Conservation (phyloP, 1,140 invertebrate species). For the Gryon sp. region DNA sequence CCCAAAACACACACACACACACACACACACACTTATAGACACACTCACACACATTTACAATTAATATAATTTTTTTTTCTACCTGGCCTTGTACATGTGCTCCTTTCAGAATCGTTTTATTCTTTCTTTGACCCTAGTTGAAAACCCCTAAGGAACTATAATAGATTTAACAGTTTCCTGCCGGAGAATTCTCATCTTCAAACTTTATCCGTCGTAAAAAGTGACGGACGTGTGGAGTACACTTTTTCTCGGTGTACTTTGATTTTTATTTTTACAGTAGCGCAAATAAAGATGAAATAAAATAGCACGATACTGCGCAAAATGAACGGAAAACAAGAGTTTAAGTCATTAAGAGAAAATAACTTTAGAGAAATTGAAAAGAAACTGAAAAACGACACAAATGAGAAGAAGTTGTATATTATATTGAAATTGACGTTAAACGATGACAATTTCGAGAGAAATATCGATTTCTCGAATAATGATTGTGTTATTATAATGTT, state of each 20-base stretch:
- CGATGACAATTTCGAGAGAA: background rate
- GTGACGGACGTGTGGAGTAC: slow-evolving; percentile 57
- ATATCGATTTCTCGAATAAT: too few relatives aligned
- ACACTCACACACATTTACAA: slow-evolving; percentile 50
- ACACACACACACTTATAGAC: too few relatives aligned
- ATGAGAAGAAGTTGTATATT: background rate
- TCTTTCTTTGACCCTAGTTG: slow-evolving; percentile 40
- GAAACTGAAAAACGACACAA: background rate
- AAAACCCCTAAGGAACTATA: slow-evolving; percentile 62
- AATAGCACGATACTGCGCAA: slow-evolving; percentile 19
- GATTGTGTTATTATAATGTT: too few relatives aligned
- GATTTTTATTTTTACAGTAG: slow-evolving; percentile 40
- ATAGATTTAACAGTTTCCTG: slow-evolving; percentile 65
- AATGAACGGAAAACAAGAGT: slow-evolving; percentile 4
- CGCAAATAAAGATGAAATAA: slow-evolving; percentile 47
- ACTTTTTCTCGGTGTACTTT: slow-evolving; percentile 29
- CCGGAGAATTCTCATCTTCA: slow-evolving; percentile 55
- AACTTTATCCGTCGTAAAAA: slow-evolving; percentile 57
- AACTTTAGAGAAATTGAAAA: background rate
- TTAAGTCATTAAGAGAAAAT: slow-evolving; percentile 13
- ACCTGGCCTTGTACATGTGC: slow-evolving; percentile 46
- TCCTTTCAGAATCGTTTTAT: slow-evolving; percentile 43
- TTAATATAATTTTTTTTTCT: slow-evolving; percentile 60
- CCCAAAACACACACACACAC: too few relatives aligned
- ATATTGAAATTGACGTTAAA: background rate